phyloP scores from a whole-genome alignment of 2,113 vertebrate genomes.

The Pteruthius melanotis region DNA sequence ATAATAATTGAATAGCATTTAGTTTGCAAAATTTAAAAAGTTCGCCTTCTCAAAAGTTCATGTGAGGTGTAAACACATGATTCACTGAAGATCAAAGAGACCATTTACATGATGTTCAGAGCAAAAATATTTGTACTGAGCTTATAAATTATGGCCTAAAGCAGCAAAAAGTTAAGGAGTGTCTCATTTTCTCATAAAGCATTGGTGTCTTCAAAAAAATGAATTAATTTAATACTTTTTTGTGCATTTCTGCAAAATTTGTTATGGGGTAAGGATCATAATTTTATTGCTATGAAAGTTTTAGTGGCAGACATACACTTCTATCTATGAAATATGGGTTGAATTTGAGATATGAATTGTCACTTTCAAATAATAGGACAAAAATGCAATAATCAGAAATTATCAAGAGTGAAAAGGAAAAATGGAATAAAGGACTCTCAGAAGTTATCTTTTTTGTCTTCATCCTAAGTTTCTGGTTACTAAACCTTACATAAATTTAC shows the following conservation, averaged over 20 bases:
- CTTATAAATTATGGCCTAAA: neutral
- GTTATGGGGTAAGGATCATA: neutral
- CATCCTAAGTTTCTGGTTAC: neutral
- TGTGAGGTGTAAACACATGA: neutral
- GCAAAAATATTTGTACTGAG: neutral
- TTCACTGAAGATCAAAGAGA: neutral
- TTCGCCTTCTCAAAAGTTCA: neutral
- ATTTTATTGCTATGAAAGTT: neutral
- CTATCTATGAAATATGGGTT: neutral
- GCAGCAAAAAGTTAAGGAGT: neutral
- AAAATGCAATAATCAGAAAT: neutral
- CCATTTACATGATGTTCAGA: neutral
- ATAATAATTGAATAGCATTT: neutral
- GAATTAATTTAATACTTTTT: neutral
- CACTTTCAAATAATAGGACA: neutral
- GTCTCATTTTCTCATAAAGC: neutral
- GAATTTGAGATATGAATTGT: neutral
- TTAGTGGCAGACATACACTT: neutral
- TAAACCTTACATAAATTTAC: neutral
- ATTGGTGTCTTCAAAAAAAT: neutral
- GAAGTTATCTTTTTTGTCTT: neutral
- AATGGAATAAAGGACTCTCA: neutral
- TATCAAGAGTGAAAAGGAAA: neutral
- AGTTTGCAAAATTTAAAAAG: neutral
- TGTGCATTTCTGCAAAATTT: neutral